These are phyloP conservation scores for Phymorhynchus buccinoides DNA, from an alignment of 1,140 invertebrate species.

Conservation along the genomic window DNA sequence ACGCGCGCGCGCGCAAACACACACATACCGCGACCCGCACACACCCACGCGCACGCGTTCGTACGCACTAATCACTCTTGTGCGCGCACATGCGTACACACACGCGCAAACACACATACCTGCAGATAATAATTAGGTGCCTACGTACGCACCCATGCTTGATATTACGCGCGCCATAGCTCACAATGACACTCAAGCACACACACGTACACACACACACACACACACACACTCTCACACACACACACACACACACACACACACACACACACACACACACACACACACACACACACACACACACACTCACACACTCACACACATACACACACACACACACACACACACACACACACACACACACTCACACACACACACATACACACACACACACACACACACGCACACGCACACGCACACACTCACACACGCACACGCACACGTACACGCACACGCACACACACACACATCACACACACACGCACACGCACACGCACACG, in stretches of 20 bases:
- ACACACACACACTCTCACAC: slow-evolving; percentile 2
- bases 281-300: background rate
- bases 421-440: background rate
- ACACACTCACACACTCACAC: background rate
- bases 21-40: no score
- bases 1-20: no score
- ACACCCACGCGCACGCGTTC: no score
- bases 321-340: background rate
- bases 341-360: background rate
- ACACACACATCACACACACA: background rate
- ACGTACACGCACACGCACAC: background rate
- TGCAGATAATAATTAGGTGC: no score
- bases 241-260: slow-evolving; percentile 10
- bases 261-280: slow-evolving; percentile 10
- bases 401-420: background rate
- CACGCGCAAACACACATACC: no score
- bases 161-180: no score
- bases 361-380: background rate
- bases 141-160: no score
- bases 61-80: no score
- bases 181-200: background rate
- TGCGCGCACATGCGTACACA: no score
- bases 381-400: slow-evolving; percentile 10
- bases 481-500: background rate
- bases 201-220: background rate